Evolutionary conservation across 53 echinoderm and acorn worm genomes (phyloP).

Genomic region (Patiria pectinifera): DNA sequence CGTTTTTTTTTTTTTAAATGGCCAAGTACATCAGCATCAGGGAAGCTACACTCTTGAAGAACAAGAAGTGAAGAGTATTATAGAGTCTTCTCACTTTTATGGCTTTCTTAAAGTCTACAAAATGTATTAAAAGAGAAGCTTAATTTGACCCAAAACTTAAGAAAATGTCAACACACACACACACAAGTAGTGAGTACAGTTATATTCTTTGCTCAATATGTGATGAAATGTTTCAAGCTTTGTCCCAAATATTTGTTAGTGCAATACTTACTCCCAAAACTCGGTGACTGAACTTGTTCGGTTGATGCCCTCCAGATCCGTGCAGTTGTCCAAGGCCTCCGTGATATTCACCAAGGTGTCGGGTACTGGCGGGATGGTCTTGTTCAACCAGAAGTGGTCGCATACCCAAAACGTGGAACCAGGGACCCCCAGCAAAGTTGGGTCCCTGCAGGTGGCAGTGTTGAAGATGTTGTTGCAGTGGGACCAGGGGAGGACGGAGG

Average conservation of each 20-base stretch:
- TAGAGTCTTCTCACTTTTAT: no score
- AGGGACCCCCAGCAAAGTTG: constrained; percentile 37
- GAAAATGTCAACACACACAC: background rate
- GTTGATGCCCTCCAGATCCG: constrained; percentile 26
- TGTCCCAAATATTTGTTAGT: background rate
- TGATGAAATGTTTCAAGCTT: background rate
- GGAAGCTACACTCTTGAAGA: no score
- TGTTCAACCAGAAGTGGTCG: constrained; percentile 28
- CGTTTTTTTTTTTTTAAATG: no score
- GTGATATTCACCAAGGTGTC: constrained; percentile 1
- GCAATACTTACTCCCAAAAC: constrained; percentile 96
- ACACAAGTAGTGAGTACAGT: background rate
- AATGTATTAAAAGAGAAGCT: no score
- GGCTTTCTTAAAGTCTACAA: no score
- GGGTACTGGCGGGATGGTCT: constrained; percentile 23
- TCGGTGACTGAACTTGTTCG: constrained; percentile 70
- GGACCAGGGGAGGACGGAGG: constrained; percentile 86
- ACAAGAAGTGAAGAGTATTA: no score
- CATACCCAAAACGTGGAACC: constrained; percentile 46
- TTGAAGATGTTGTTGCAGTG: constrained; percentile 93
- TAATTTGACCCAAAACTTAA: no score
- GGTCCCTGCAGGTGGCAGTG: constrained; percentile 74
- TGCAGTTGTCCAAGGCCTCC: constrained; percentile 21
- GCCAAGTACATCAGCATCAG: no score
- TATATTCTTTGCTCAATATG: background rate